Percentiles rank a stretch among this genome's conserved stretches.
phyloP scores from a whole-genome alignment of 2,113 vertebrate species.

The Actenoides lindsayi region DNA sequence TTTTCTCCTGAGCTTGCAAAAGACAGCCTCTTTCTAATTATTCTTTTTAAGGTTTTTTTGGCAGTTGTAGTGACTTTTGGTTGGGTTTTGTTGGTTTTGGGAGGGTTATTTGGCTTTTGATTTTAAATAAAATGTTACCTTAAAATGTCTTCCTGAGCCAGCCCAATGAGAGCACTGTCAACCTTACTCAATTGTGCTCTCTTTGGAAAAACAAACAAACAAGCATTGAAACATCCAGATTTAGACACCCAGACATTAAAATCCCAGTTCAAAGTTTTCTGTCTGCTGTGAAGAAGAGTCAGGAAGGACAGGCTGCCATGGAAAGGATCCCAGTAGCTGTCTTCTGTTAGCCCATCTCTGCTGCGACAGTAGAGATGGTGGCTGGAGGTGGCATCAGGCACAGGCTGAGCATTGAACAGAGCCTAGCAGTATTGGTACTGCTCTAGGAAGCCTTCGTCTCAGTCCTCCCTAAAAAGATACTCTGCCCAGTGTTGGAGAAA shows the following conservation, averaged over 20 bases:
- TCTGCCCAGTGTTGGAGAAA: neutral
- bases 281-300: neutral
- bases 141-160: neutral
- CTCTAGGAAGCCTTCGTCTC: neutral
- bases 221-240: neutral
- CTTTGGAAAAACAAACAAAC: neutral
- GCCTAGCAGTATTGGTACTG: neutral
- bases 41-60: neutral
- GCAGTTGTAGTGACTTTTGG: neutral
- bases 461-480: accelerated
- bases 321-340: too few relatives aligned
- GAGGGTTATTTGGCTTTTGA: neutral
- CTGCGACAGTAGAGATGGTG: accelerated
- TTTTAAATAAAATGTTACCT: neutral
- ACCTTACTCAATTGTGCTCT: neutral
- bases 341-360: neutral
- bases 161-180: neutral
- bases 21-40: neutral
- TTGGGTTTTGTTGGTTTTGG: neutral
- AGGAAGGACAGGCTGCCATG: neutral
- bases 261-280: neutral
- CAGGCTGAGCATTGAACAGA: neutral
- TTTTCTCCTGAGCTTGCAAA: neutral
- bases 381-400: neutral
- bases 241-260: neutral